Conservation (phyloP, 2,113 vertebrate genomes). For the Irena cyanogastra region DNA sequence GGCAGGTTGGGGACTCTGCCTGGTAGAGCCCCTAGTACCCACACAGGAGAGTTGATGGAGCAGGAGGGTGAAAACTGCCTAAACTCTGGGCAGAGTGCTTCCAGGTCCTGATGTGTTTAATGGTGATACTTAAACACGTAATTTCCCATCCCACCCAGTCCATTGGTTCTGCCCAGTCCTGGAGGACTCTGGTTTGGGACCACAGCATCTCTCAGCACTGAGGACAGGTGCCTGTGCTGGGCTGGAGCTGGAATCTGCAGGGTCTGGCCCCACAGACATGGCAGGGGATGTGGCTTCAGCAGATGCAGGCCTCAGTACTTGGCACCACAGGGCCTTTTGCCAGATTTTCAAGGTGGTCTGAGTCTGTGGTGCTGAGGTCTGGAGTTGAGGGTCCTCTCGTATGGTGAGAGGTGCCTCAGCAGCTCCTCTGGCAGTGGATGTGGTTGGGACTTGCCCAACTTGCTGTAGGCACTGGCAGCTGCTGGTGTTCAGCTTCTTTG, state of each 20-base stretch:
- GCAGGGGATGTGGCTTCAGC: rapidly evolving
- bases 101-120: rapidly evolving
- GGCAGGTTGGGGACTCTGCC: rapidly evolving
- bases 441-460: not conserved
- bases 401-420: not conserved
- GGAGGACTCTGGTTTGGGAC: not conserved
- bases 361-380: not conserved
- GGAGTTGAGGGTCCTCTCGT: not conserved
- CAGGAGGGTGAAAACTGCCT: not conserved
- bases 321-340: not conserved
- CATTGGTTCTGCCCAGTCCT: rapidly evolving
- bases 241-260: rapidly evolving
- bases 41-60: rapidly evolving
- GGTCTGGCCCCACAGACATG: rapidly evolving
- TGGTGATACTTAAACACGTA: not conserved
- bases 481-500: not conserved
- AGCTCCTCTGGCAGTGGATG: not conserved
- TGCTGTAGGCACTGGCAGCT: not conserved
- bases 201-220: not conserved
- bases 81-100: not conserved
- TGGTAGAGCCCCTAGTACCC: rapidly evolving
- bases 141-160: not conserved
- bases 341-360: not conserved
- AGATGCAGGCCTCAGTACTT: not conserved
- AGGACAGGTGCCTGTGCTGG: not conserved